Base-by-base conservation (phyloP, 2,888 invertebrate species). In the Andrena haemorrhoa region DNA sequence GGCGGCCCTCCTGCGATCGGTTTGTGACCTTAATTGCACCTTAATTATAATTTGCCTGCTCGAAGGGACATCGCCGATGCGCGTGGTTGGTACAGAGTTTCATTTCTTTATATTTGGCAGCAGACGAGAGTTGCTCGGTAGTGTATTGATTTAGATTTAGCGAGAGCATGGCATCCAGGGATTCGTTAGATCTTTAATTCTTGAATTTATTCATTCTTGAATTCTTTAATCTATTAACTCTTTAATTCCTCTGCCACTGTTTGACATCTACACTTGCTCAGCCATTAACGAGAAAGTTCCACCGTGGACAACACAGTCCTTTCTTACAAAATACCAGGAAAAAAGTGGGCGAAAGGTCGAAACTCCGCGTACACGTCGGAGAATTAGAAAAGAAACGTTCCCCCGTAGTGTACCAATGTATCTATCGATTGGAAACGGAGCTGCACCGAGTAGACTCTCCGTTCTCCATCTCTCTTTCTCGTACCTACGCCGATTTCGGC, bases 401-500 rank as follows among this genome's bases (percentile, higher is more conserved):
- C 12, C 61, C 35, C 35, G 1, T 0, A 3, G 41, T 41, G 3
- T 41, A 41, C 41, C 12, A 3, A 41, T 4, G 12, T 53, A 53
- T 69, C 53, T 20, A 49, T 0, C 12, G 47, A 64, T 20, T 29
- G 16, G 4, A 51, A 41, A 35, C 31, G 53, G 66, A 65, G 68
- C 77, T 72, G 73, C 64, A 26, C 41, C 56, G 23, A 73, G 61
- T 71, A 49, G 35, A 29, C 58, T 29, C 58, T 29, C 53, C 1
- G 16, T 12, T 23, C 69, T 35, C 41, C n/a, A 20, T 47, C 60
- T 20, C 16, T 53, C 20, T 56, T 20, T 35, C 23, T 47, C 56
- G 26, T 12, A 29, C 58, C 65, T 1, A 0, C 72, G 80, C 75
- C 83, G 76, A 81, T 89, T 89, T 90, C 82, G 85, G 78, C 68